Base-by-base conservation (phyloP, 1,140 invertebrate genomes). In the Drosophila lacteicornis region DNA sequence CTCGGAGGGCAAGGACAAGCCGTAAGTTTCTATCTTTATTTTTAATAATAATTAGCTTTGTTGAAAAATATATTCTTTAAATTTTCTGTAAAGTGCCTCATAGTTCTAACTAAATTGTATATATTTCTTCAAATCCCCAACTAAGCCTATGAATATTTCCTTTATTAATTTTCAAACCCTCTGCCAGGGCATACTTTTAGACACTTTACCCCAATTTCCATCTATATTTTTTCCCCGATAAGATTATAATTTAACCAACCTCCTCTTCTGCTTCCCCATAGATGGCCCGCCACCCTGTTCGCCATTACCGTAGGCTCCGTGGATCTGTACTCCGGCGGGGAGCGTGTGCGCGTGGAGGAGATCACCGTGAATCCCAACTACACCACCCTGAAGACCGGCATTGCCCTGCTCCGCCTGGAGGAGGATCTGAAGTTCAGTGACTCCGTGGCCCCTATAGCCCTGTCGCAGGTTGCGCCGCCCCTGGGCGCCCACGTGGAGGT, bases 331-430 rank as follows among this genome's bases (percentile, higher is more conserved):
- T 50, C 45, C 3, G 91, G 86, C 3, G 91, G 86, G 11, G 73
- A 80, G 43, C 69, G 74, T 7, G 80, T 91, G 0, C 61, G 57
- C 42, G 81, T 92, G 5, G 81, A 79, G 68, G 56, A 85, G 40
- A 83, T 92, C 36, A 88, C 42, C 9, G 36, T 91, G 3, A 92
- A 85, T 42, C 83, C 77, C 13, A 75, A 88, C 50, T 92, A 91
- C 27, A 75, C 60, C 12, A 75, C 65, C 13, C 74, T 92, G 11
- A 75, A 75, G 13, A 78, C 75, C 1, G 87, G 87, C 8, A 56
- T 92, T 30, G 91, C 91, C 0, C n/a, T 92, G 42, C 57, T 92
- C 4, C 88, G 88, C 0, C 68, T 92, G 12, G 56, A 47, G 19
- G 56, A 85, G 45, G 62, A 80, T 0, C 19, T 92, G 4, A 36